Conservation (phyloP, 30 jellyfish, hydroid and myxozoan species). For the Turritopsis rubra region DNA sequence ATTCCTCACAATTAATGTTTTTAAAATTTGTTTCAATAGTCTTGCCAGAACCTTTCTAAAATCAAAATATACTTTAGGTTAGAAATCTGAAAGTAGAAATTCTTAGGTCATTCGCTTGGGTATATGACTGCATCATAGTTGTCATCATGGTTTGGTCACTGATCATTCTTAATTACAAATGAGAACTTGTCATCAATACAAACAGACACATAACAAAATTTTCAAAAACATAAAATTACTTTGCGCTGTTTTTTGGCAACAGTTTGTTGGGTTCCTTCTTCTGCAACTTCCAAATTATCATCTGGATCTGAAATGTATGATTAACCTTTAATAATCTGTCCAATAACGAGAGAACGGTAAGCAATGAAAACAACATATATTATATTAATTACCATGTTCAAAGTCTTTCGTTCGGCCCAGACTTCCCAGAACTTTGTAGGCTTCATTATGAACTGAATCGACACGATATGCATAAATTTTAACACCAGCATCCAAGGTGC, state of each 20-base stretch:
- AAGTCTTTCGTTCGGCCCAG: constrained; percentile 54
- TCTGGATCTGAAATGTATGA: background rate
- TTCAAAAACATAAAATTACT: background rate
- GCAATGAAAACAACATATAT: no score
- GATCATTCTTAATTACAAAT: no score
- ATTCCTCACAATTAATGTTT: constrained; percentile 60
- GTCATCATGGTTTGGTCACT: no score
- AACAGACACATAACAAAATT: background rate
- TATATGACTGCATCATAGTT: no score
- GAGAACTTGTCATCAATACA: background rate
- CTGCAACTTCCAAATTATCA: constrained; percentile 12
- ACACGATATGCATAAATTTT: constrained; percentile 92
- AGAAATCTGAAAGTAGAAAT: background rate
- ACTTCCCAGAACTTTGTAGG: constrained; percentile 80
- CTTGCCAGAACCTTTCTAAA: constrained; percentile 62
- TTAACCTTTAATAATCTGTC: no score
- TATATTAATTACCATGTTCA: constrained; percentile 10
- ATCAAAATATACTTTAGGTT: background rate
- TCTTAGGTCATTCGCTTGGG: no score
- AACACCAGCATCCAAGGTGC: constrained; percentile 97
- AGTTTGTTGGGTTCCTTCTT: constrained; percentile 39
- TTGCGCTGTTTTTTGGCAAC: constrained; percentile 31
- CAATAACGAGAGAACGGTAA: no score
- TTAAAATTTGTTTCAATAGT: constrained; percentile 64
- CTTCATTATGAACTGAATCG: constrained; percentile 94